Base-by-base conservation (phyloP, 2,113 vertebrate genomes). In the Ia io region DNA sequence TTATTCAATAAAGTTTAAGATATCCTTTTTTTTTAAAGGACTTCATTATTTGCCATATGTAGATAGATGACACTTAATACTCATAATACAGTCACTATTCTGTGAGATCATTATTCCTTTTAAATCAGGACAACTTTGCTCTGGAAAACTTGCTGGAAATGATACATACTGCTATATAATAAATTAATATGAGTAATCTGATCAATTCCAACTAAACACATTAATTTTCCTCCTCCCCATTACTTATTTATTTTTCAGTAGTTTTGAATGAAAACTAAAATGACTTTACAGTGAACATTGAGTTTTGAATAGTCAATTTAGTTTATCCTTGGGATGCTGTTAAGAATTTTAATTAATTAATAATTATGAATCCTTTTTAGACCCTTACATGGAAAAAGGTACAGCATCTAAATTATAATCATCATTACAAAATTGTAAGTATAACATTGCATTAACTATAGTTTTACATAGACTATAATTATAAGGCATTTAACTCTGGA, bases 321-420 rank as follows among this genome's bases (percentile, higher is more conserved):
- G 22, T 76, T 87, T 88, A 44, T 76, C 63, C 56, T 87, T 85
- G 25, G 70, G 44, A 89, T 91, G 40, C 30, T 77, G n/a, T 76
- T 76, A 80, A 94, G 51, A 84, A 63, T 74, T 91, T 92, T 93
- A 97, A 93, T 93, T 94, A 88, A 44, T 77, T 95, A 92, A 82
- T 84, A 13, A 94, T 93, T 92, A 35, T 80, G 65, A 96, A 92
- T 82, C 35, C 85, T 23, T 23, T 92, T 93, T 90, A 94, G 59
- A 83, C 12, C 56, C 35, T 95, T 74, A 82, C 23, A 84, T 77
- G 47, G 95, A 97, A 87, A 53, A 32, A 88, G 3, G 30, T 94
- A 78, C 0, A 74, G 1, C 94, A 93, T 17, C 30, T 70, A 91
- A 0, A 0, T 47, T 90, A 95, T 95, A 93, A 87, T 94, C 94